Evolutionary conservation across 2,888 invertebrate genomes (phyloP), one percentile per base, ranked within the genome.

Genomic region (Lithodes maja): DNA sequence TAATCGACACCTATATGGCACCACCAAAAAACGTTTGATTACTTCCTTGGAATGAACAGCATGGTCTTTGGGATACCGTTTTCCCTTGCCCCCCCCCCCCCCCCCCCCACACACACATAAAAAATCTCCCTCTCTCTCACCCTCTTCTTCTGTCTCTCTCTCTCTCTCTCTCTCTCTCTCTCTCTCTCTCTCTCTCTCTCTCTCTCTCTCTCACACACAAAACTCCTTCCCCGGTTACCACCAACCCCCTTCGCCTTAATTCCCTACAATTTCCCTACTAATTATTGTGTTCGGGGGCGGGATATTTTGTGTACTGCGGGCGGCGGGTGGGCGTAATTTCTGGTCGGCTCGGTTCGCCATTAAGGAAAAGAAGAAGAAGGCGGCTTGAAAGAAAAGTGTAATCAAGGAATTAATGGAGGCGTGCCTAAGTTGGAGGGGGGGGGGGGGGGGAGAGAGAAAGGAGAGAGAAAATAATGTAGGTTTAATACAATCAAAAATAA

Each of bases 221-320:
- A 5, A 3, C 3, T 5, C 3, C 9, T 55, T 9, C 55, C 9
- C 9, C 55, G 5, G 5, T 9, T 3, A 55, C 9, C 9, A 55
- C 55, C 55, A 9, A 49, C 75, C 84, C 52, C 55, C 69, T 85
- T 69, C 79, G 17, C 79, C 85, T 33, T 53, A 75, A 74, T 79
- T 79, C 85, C 85, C 85, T 85, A 85, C 85, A 85, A 85, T 85
- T 79, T 77, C 85, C 69, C 15, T 68, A 69, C 85, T 85, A 85
- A 85, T 85, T 85, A 85, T 78, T 85, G 77, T 85, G 61, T 85
- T 69, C 85, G 55, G 9, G 12, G 17, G 55, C 2, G n/a, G n/a
- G 68, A 69, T n/a, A 68, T 78, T 85, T 83, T 83, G 17, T 71
- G n/a, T 49, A 54, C 53, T 61, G 33, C 68, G 12, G n/a, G 69